Conservation (phyloP, 53 echinoderm and acorn worm species). For the Mesocentrotus franciscanus region DNA sequence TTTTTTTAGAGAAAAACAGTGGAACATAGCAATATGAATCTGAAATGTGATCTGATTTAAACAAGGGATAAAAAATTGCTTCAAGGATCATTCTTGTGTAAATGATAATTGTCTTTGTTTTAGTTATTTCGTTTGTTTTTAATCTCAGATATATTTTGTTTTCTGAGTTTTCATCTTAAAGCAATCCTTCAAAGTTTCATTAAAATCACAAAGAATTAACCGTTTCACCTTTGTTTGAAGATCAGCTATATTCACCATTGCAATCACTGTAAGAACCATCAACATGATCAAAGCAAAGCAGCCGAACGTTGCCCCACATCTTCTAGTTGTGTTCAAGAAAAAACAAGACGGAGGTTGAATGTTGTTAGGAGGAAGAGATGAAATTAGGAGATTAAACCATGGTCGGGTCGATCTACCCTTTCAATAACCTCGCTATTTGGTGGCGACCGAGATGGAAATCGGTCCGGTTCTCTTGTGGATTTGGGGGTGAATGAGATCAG, state of each 20-base stretch:
- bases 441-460: neutral
- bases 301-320: neutral
- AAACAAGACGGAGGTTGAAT: neutral
- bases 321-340: neutral
- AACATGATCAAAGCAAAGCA: neutral
- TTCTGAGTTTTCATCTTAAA: neutral
- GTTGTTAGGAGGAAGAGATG: slow-evolving; percentile 24
- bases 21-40: too few species aligned
- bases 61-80: too few species aligned
- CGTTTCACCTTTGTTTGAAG: neutral
- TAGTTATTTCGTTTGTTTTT: too few species aligned
- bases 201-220: neutral
- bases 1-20: too few species aligned
- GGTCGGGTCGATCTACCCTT: neutral
- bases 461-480: neutral
- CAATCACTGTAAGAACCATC: neutral
- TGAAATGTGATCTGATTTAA: too few species aligned
- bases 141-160: too few species aligned
- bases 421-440: neutral
- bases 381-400: slow-evolving; percentile 20
- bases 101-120: too few species aligned
- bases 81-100: too few species aligned
- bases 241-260: neutral
- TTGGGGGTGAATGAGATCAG: neutral
- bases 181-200: neutral